These are phyloP conservation scores for Mus pahari DNA, from an alignment of 2,113 vertebrate species.

Conservation along the genomic window DNA sequence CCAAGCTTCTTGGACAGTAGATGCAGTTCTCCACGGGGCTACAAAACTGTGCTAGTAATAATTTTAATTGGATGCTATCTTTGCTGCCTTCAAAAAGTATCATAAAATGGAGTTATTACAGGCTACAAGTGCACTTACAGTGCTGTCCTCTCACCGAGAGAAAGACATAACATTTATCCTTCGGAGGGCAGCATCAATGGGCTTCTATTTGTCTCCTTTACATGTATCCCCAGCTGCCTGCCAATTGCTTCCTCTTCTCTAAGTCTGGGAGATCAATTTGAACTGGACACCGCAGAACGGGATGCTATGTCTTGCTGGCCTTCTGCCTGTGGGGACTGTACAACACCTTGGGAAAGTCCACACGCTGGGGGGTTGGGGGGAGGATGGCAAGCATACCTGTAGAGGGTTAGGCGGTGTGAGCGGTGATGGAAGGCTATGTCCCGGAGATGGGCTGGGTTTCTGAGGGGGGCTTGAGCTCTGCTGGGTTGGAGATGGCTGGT, in stretches of 20 bases:
- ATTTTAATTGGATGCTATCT: constrained; percentile 80
- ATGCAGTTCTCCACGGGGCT: constrained; percentile 75
- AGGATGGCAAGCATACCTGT: constrained; percentile 87
- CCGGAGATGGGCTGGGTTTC: constrained; percentile 95
- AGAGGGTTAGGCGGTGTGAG: constrained; percentile 95
- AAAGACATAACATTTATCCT: constrained; percentile 72
- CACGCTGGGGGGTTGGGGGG: accelerated
- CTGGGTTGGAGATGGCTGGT: constrained; percentile 87
- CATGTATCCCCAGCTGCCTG: constrained; percentile 66
- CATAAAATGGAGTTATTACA: constrained; percentile 71
- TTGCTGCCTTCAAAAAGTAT: constrained; percentile 75
- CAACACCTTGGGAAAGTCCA: neutral
- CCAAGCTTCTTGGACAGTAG: constrained; percentile 68
- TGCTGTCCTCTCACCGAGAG: constrained; percentile 68
- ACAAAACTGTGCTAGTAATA: constrained; percentile 83
- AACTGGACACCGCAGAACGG: constrained; percentile 28
- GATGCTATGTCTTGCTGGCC: neutral
- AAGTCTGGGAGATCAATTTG: constrained; percentile 54
- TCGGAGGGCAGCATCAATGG: constrained; percentile 69
- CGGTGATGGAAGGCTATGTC: constrained; percentile 94
- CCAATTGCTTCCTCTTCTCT: constrained; percentile 53
- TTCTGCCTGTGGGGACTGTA: neutral
- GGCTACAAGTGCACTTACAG: constrained; percentile 73
- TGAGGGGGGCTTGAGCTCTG: constrained; percentile 92
- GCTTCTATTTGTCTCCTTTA: constrained; percentile 65